These are phyloP conservation scores for Nibea albiflora DNA, from an alignment of 2,113 vertebrate genomes.

Conservation along the genomic window DNA sequence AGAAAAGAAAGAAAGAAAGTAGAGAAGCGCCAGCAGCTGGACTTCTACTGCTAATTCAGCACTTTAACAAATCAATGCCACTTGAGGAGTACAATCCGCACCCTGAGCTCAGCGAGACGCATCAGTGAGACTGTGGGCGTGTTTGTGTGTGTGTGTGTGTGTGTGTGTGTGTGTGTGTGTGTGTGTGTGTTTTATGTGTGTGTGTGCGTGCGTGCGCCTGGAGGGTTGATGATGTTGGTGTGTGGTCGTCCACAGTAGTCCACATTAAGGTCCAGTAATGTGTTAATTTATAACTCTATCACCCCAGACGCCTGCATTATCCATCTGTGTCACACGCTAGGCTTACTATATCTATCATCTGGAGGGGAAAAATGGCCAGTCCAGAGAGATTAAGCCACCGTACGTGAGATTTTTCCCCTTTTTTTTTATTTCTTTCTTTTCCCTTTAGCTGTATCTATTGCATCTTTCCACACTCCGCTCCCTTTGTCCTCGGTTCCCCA, in stretches of 20 bases:
- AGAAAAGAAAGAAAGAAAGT: slow-evolving; percentile 54
- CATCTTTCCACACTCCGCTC: slow-evolving; percentile 46
- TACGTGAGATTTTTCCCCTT: slow-evolving; percentile 59
- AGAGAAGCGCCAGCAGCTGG: slow-evolving; percentile 89
- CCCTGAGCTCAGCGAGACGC: slow-evolving; percentile 92
- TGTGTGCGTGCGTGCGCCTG: slow-evolving; percentile 42
- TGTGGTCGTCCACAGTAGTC: slow-evolving; percentile 91
- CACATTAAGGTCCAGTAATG: slow-evolving; percentile 98
- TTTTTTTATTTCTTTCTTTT: slow-evolving; percentile 41
- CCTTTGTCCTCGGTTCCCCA: slow-evolving; percentile 76
- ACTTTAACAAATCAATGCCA: slow-evolving; percentile 99
- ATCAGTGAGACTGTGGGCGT: slow-evolving; percentile 86
- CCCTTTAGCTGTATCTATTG: slow-evolving; percentile 55
- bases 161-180: slow-evolving; percentile 41
- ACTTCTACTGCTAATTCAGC: slow-evolving; percentile 96
- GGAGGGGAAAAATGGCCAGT: slow-evolving; percentile 76
- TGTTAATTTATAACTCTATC: slow-evolving; percentile 99
- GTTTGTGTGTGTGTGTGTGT: slow-evolving; percentile 55
- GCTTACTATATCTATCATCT: slow-evolving; percentile 96
- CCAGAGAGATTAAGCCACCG: slow-evolving; percentile 72
- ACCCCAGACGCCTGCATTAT: slow-evolving; percentile 93
- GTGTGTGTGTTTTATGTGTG: slow-evolving; percentile 40
- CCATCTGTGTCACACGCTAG: slow-evolving; percentile 97
- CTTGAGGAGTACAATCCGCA: slow-evolving; percentile 96
- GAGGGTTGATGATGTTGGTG: slow-evolving; percentile 70